Percentiles rank a stretch among this genome's conserved stretches.
Evolutionary conservation across 2,113 vertebrate species (phyloP).

Genomic region (Bothrops jararaca): DNA sequence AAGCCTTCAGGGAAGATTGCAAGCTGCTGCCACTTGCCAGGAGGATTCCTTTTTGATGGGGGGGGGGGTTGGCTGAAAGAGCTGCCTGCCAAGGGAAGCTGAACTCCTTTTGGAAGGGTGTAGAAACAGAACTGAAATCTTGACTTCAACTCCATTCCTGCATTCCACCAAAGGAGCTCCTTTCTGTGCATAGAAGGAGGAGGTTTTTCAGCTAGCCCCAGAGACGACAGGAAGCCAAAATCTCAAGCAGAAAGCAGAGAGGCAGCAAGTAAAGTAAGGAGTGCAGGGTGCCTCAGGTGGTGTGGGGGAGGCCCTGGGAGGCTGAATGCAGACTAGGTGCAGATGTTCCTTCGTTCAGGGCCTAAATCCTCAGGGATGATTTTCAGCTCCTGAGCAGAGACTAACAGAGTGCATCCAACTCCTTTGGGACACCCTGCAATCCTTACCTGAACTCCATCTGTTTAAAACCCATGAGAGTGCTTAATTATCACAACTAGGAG

Average conservation of each 20-base stretch:
- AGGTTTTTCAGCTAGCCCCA: not conserved
- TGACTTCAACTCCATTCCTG: not conserved
- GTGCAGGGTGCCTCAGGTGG: not conserved
- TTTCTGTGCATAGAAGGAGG: not conserved
- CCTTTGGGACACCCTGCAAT: not conserved
- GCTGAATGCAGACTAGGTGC: not conserved
- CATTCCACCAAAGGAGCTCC: not conserved
- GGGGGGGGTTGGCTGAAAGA: not conserved
- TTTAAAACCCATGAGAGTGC: not conserved
- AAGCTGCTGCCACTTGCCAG: not conserved
- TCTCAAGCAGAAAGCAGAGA: not conserved
- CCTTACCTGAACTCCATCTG: not conserved
- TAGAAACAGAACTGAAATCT: not conserved
- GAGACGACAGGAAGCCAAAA: not conserved
- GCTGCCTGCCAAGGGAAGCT: not conserved
- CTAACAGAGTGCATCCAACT: not conserved
- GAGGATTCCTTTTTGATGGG: not conserved
- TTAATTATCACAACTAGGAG: not conserved
- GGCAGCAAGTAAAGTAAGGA: not conserved
- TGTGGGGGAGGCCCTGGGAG: not conserved
- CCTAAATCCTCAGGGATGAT: not conserved
- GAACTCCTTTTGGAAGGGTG: not conserved
- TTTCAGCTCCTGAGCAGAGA: not conserved
- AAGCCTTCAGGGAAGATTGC: not conserved
- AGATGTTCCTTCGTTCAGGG: not conserved